A percentile compares a stretch with the other conserved stretches of the same genome.
Conservation (phyloP, 1,140 invertebrate genomes). For the Drosophila mayri region DNA sequence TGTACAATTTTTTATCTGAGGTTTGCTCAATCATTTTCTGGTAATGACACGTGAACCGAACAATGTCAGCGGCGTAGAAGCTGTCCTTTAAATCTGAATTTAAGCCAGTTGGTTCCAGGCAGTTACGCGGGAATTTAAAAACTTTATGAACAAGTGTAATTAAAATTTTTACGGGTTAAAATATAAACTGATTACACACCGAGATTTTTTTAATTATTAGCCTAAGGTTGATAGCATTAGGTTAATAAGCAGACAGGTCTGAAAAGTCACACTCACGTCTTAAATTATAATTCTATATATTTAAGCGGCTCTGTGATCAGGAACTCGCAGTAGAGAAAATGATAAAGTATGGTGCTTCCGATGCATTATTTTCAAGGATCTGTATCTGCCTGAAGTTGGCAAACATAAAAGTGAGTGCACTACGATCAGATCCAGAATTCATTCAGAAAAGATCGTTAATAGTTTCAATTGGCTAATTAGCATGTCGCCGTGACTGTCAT, state of each 20-base stretch:
- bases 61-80: conserved; percentile 7
- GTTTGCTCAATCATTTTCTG: conserved; percentile 18
- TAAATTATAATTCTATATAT: neutral
- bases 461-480: conserved; percentile 8
- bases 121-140: neutral
- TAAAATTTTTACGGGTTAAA: conserved; percentile 21
- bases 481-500: conserved; percentile 40
- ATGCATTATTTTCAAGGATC: conserved; percentile 39
- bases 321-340: conserved; percentile 1
- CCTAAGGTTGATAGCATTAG: conserved; percentile 6
- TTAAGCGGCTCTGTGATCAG: neutral
- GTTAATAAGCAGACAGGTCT: conserved; percentile 12
- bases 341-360: neutral
- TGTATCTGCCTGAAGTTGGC: conserved; percentile 27
- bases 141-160: conserved; percentile 3
- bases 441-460: conserved; percentile 34
- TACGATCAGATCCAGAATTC: conserved; percentile 3
- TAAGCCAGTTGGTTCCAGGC: conserved; percentile 19
- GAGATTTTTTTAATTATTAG: conserved; percentile 22
- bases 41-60: conserved; percentile 16
- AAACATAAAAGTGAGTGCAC: conserved; percentile 52
- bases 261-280: neutral
- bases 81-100: conserved; percentile 11
- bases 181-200: conserved; percentile 13
- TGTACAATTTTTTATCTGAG: conserved; percentile 10